Base-by-base conservation (phyloP, 2,113 vertebrate species). In the Boulengeromyrus knoepffleri region DNA sequence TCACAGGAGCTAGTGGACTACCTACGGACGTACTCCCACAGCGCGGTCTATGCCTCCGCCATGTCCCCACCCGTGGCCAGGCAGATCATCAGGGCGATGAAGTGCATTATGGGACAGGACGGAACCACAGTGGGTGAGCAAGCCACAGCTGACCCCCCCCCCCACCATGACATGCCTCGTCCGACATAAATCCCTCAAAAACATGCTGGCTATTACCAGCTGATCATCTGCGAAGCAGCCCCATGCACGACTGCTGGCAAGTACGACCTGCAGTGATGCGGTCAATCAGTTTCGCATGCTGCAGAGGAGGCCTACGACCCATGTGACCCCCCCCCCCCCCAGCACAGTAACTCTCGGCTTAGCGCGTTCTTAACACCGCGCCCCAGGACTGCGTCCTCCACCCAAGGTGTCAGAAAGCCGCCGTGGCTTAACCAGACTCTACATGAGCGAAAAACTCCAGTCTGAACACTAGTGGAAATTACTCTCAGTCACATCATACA, bases 1-100 rank as follows among this genome's bases (percentile, higher is more conserved):
- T 92, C 93, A 85, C 94, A 99, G 98, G 97, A 95, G 42, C 94
- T 98, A 89, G 97, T 99, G 94, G 97, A 97, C 93, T 98, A 97
- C 93, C 94, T 99, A 92, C 96, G 97, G 80, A 92, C 91, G 89
- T 94, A 97, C 90, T 99, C 98, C 50, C 97, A 99, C 93, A 98
- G 97, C 13, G 95, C 96, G 31, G 94, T 95, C 17, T 99, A 99
- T 3, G 96, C 97, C 89, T 92, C 96, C 0, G 96, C 97, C 13
- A 98, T 99, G 97, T 97, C 97, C 89, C 96, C 97, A 0, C 94
- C 97, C 0, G 87, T 98, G 49, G 95, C 96, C 4, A 96, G 97
- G 92, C 97, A 99, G 92, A 95, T 98, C 95, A 96, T 97, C 93
- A 96, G 97, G 36, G 96, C 96, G 0, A 95, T 99, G 92, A 98